Conservation (phyloP, 2,797 vertebrate genomes). For the Harpagifer antarcticus region DNA sequence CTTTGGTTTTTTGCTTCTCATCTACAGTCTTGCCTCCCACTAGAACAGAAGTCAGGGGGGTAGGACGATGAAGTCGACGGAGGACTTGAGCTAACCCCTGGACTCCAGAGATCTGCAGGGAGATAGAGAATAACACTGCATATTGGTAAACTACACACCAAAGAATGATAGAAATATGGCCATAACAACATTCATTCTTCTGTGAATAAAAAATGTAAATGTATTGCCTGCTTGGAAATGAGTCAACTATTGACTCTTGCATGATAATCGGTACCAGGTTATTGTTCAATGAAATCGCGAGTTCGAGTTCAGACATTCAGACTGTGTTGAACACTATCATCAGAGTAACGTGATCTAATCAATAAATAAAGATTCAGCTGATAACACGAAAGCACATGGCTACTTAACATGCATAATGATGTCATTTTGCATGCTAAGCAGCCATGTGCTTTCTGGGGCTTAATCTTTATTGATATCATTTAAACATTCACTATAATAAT, state of each 20-base stretch:
- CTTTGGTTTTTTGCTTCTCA: slow-evolving; percentile 65
- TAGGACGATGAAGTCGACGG: slow-evolving; percentile 48
- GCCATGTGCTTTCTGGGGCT: too few species aligned
- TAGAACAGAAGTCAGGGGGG: slow-evolving; percentile 61
- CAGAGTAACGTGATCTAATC: too few species aligned
- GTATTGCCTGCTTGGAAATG: not conserved
- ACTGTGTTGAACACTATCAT: too few species aligned
- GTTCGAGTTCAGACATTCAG: too few species aligned
- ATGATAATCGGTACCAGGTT: too few species aligned
- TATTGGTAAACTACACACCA: not conserved
- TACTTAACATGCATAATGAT: too few species aligned
- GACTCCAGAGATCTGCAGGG: slow-evolving; percentile 90
- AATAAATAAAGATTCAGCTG: too few species aligned
- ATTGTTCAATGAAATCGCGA: too few species aligned
- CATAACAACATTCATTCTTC: not conserved
- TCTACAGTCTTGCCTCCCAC: slow-evolving; percentile 65
- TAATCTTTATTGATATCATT: too few species aligned
- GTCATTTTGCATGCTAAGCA: too few species aligned
- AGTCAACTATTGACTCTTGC: not conserved
- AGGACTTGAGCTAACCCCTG: slow-evolving; percentile 81
- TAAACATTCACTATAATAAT: too few species aligned
- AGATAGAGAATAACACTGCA: slow-evolving; percentile 5
- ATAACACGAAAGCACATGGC: too few species aligned
- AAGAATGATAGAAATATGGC: not conserved
- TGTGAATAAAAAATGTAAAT: not conserved